Evolutionary conservation across 2,113 vertebrate species (phyloP).

Genomic region (Nibea coibor): DNA sequence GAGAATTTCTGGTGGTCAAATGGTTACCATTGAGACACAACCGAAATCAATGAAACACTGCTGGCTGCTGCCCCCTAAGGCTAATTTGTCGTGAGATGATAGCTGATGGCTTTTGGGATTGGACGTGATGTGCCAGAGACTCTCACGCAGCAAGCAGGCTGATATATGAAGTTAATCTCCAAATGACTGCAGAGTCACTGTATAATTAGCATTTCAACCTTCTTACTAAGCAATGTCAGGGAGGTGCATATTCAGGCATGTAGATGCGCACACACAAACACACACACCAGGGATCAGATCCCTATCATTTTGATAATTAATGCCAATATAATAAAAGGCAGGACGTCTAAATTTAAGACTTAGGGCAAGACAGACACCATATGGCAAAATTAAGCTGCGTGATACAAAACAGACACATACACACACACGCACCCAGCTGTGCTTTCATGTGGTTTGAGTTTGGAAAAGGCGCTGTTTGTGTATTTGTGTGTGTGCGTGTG

Average conservation of each 20-base stretch:
- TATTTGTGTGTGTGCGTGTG: constrained; percentile 1
- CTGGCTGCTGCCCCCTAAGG: no score
- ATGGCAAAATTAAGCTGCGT: constrained; percentile 55
- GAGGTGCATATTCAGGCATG: constrained; percentile 19
- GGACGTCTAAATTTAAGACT: constrained; percentile 63
- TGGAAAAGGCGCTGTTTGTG: constrained; percentile 19
- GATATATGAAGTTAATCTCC: constrained; percentile 44
- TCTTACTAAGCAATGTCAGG: constrained; percentile 60
- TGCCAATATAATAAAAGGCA: constrained; percentile 72
- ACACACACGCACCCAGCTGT: constrained; percentile 45
- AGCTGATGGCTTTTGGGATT: no score
- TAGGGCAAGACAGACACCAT: constrained; percentile 37
- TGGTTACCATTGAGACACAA: no score
- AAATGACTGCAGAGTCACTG: constrained; percentile 58
- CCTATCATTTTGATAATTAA: constrained; percentile 78
- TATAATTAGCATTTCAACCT: constrained; percentile 70
- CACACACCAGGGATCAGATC: constrained; percentile 37
- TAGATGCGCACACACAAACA: constrained; percentile 1
- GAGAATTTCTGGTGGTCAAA: no score
- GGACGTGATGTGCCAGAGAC: constrained; percentile 14
- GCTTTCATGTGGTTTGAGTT: constrained; percentile 61
- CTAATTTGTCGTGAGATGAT: no score
- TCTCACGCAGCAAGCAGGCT: constrained; percentile 35
- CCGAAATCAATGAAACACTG: no score
- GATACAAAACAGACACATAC: constrained; percentile 62